Percentiles rank a stretch among this genome's conserved stretches.
These are phyloP conservation scores for Rhombomys opimus DNA, from an alignment of 2,113 vertebrate genomes.

Conservation along the genomic window DNA sequence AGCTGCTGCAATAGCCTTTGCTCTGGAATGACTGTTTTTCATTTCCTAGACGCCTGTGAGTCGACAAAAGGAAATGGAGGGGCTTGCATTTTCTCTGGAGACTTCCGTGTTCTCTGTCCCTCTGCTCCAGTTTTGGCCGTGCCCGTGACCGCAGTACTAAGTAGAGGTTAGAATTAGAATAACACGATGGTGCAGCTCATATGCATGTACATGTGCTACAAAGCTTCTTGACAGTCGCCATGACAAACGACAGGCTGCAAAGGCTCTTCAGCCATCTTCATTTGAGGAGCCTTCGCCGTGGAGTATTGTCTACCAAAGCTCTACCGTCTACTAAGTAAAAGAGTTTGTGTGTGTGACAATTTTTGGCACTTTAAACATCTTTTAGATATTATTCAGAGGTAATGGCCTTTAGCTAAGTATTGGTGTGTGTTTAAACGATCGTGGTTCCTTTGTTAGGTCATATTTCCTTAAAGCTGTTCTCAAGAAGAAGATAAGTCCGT, in stretches of 20 bases:
- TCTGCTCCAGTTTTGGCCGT: slow-evolving; percentile 59
- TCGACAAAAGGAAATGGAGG: slow-evolving; percentile 23
- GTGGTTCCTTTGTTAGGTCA: slow-evolving; percentile 33
- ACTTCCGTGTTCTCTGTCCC: slow-evolving; percentile 66
- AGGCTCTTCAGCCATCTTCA: background rate
- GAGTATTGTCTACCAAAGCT: background rate
- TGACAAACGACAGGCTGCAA: slow-evolving; percentile 64
- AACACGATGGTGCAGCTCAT: slow-evolving; percentile 32
- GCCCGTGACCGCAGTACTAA: slow-evolving; percentile 46
- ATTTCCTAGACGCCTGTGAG: background rate
- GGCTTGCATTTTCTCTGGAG: slow-evolving; percentile 61
- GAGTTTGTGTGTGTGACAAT: slow-evolving; percentile 1
- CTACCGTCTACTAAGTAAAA: slow-evolving; percentile 26
- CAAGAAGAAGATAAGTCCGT: background rate
- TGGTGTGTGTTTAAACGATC: slow-evolving; percentile 14
- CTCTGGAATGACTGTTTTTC: slow-evolving; percentile 59
- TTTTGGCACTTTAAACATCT: slow-evolving; percentile 40
- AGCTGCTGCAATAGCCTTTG: slow-evolving; percentile 33
- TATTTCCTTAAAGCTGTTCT: slow-evolving; percentile 45
- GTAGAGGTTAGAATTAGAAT: slow-evolving; percentile 74
- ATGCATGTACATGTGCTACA: background rate
- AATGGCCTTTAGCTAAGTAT: slow-evolving; percentile 45
- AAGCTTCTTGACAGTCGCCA: slow-evolving; percentile 64
- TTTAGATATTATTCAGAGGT: slow-evolving; percentile 33
- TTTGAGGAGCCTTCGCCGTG: background rate